These are phyloP conservation scores for Trachops cirrhosus DNA, from an alignment of 2,797 vertebrate genomes.

Conservation along the genomic window DNA sequence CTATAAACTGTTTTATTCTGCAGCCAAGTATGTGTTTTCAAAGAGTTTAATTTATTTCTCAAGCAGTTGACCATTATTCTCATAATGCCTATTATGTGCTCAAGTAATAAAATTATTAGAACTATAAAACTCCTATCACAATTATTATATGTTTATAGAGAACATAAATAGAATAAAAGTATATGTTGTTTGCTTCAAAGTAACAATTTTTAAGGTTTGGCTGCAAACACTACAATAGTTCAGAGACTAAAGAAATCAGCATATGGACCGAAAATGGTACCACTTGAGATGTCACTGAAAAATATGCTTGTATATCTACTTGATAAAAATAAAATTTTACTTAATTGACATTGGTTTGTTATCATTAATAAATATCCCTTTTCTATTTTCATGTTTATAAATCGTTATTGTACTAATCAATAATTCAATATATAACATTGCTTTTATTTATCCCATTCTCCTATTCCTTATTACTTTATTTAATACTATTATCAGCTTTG, in stretches of 20 bases:
- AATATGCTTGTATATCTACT: not conserved
- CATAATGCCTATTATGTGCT: not conserved
- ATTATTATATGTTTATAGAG: not conserved
- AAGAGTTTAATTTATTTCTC: not conserved
- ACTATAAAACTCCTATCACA: not conserved
- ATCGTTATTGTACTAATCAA: not conserved
- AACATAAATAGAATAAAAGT: not conserved
- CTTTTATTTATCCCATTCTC: not conserved
- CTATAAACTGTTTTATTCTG: not conserved
- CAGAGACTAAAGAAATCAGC: not conserved
- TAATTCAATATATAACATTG: not conserved
- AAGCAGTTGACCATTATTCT: not conserved
- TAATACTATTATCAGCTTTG: not conserved
- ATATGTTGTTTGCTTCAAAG: not conserved
- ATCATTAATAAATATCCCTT: not conserved
- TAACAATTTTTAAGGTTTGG: not conserved
- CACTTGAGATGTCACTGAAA: not conserved
- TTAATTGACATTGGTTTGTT: not conserved
- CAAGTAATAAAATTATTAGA: not conserved
- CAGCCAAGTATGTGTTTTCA: not conserved
- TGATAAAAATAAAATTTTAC: not conserved
- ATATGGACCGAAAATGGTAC: not conserved
- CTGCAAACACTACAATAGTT: not conserved
- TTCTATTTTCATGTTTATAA: not conserved
- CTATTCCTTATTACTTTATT: not conserved